Evolutionary conservation across 2,113 vertebrate species (phyloP).

Genomic region (Protomyctophum bolini): DNA sequence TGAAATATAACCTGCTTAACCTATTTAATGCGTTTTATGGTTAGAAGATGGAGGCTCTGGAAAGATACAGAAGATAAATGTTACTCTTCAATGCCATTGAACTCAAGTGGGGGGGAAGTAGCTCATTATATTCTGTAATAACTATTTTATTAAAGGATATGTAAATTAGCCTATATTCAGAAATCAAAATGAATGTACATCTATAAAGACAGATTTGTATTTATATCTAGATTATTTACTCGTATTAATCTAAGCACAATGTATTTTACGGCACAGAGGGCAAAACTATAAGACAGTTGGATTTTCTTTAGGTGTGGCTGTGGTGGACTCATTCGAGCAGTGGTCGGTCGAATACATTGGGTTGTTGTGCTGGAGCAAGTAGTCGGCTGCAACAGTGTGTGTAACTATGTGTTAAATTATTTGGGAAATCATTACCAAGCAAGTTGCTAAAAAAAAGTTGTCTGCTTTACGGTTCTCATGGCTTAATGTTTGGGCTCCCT

Average conservation of each 20-base stretch:
- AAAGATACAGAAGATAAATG: constrained; percentile 25
- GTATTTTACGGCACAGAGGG: constrained; percentile 57
- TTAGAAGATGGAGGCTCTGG: constrained; percentile 37
- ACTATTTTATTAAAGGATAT: constrained; percentile 70
- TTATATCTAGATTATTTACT: constrained; percentile 58
- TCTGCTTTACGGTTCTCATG: too few relatives aligned
- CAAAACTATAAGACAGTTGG: constrained; percentile 43
- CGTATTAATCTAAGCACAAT: constrained; percentile 78
- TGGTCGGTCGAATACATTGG: neutral
- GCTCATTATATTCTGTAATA: constrained; percentile 64
- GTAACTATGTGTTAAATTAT: neutral
- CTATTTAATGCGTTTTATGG: constrained; percentile 32
- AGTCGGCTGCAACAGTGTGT: constrained; percentile 5
- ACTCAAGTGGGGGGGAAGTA: constrained; percentile 55
- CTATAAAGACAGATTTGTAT: constrained; percentile 70
- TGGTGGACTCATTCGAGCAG: constrained; percentile 1
- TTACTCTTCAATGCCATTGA: constrained; percentile 56
- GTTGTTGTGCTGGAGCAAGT: neutral
- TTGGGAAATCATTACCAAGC: neutral
- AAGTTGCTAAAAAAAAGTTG: neutral
- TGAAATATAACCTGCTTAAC: constrained; percentile 18
- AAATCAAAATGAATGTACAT: constrained; percentile 75
- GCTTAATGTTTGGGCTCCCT: too few relatives aligned
- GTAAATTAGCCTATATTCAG: constrained; percentile 71
- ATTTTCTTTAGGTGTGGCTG: neutral